Evolutionary conservation across 2,113 vertebrate species (phyloP).

Genomic region (Malurus alboscapulatus): DNA sequence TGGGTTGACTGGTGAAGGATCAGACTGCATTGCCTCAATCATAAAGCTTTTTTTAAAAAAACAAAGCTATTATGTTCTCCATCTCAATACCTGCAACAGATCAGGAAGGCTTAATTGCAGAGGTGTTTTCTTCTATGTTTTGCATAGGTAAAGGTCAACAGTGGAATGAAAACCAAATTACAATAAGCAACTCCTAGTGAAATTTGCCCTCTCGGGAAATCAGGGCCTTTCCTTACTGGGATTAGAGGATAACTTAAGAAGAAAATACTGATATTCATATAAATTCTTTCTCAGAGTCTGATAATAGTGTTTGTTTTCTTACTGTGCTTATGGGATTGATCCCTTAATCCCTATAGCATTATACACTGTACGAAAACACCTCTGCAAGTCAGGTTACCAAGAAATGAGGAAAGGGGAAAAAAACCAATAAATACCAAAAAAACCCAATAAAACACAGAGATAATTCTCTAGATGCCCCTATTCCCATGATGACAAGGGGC

Average conservation of each 20-base stretch:
- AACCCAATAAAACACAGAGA: background rate
- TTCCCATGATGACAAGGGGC: background rate
- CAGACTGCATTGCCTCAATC: background rate
- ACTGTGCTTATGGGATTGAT: background rate
- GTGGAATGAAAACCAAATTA: background rate
- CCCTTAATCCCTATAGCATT: background rate
- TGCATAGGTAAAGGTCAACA: background rate
- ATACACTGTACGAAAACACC: background rate
- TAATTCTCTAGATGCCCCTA: background rate
- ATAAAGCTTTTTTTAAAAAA: background rate
- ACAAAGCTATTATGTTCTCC: background rate
- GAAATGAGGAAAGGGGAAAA: background rate
- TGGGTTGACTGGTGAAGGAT: background rate
- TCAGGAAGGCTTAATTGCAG: background rate
- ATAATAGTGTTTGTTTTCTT: background rate
- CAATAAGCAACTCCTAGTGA: background rate
- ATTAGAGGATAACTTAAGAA: background rate
- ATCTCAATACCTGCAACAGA: background rate
- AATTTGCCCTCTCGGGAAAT: background rate
- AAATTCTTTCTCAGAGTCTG: background rate
- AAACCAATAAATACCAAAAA: rapidly evolving
- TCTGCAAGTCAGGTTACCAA: background rate
- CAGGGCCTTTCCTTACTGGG: background rate
- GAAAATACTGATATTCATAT: background rate
- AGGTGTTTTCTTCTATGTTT: background rate